phyloP scores from a whole-genome alignment of 2,797 vertebrate genomes.

The Sardinella longiceps region DNA sequence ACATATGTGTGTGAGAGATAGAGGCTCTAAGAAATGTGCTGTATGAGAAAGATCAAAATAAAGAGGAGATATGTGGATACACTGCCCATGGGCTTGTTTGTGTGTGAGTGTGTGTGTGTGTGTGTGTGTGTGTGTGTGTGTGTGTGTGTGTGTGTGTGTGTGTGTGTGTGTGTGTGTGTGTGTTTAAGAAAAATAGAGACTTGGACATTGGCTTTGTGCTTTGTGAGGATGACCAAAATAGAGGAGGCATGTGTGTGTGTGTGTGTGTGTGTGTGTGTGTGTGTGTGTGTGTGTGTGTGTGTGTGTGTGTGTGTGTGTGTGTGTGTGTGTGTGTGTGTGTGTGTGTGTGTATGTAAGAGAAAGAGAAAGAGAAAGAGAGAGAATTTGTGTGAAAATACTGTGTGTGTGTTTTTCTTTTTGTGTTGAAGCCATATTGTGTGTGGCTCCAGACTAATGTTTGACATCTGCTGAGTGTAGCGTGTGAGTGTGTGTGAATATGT shows the following conservation, averaged over 20 bases:
- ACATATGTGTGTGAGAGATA: background rate
- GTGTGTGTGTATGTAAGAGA: too few species aligned
- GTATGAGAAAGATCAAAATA: too few species aligned
- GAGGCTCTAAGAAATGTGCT: too few species aligned
- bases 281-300: background rate
- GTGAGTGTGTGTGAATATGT: background rate
- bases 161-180: background rate
- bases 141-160: background rate
- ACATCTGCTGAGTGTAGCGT: background rate
- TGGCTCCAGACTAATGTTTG: background rate
- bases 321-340: background rate
- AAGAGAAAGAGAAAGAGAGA: too few species aligned
- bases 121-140: background rate
- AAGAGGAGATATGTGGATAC: background rate
- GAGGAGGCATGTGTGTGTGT: slow-evolving; percentile 32
- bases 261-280: slow-evolving; percentile 27
- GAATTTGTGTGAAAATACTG: slow-evolving; percentile 25
- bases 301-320: background rate
- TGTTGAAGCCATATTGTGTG: background rate
- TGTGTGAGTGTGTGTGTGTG: too few species aligned
- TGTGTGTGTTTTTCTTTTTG: background rate
- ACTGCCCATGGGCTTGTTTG: background rate
- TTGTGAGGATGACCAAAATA: background rate
- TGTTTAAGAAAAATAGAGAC: too few species aligned
- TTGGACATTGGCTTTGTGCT: too few species aligned